Base-by-base conservation (phyloP, 2,888 invertebrate genomes). In the Linnaemya tessellans region DNA sequence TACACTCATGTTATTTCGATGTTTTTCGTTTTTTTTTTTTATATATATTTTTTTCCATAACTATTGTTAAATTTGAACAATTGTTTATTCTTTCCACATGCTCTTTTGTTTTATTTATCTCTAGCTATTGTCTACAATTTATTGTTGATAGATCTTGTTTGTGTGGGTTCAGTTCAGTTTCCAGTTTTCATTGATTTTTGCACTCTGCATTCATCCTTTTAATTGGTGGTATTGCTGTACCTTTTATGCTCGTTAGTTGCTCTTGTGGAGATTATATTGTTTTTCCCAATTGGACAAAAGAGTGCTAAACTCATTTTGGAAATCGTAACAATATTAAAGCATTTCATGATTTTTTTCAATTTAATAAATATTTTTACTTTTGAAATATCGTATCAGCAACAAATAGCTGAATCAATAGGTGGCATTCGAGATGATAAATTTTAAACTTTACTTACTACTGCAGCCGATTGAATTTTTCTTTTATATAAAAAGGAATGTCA, bases 211-310 rank as follows among this genome's bases (percentile, higher is more conserved):
- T 74, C 64, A 71, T 62, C 56, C 25, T 38, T 74, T 70, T 82
- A 79, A 85, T 85, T 82, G 74, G 30, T 60, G 70, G 58, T 71
- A 75, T 85, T 85, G 79, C 79, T 75, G 75, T 51, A 81, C 74
- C 78, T 84, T 60, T 62, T 56, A 43, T 74, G 58, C n/a, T 77
- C 67, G 65, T 73, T 60, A 51, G 60, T 73, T 60, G 18, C 2
- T 22, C 22, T 58, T 58, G 30, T 8, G n/a, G 22, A 25, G 25
- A 51, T 20, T 51, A 54, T 13, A 4, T 54, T 22, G 11, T 54
- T 54, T 51, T 20, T 51, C n/a, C 46, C 46, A 49, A 7, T 49
- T 11, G 13, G 13, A 25, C 7, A 4, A 10, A 10, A 4, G 54
- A 25, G 15, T 22, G 22, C 22, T 25, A 56, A 56, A n/a, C 10